These are phyloP conservation scores for Cavia aperea DNA, from an alignment of 2,113 vertebrate genomes.

Conservation along the genomic window DNA sequence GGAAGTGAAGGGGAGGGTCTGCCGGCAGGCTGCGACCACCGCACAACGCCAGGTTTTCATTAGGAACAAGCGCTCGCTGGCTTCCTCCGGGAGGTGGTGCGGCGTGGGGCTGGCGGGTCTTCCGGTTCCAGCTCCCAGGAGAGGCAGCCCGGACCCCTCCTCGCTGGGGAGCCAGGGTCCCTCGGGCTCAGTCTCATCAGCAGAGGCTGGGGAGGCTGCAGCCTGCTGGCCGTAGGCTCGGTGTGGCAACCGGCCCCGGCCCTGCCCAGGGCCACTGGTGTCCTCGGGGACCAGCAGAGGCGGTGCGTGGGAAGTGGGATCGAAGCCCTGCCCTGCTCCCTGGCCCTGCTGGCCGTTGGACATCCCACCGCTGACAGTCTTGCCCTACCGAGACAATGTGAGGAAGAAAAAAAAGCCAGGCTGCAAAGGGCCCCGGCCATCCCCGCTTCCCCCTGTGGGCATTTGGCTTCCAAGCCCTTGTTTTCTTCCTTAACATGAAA, in stretches of 20 bases:
- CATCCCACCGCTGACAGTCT: background rate
- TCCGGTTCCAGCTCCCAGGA: background rate
- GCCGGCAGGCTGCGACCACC: rapidly evolving
- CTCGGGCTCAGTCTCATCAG: background rate
- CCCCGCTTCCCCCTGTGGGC: background rate
- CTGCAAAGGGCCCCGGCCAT: rapidly evolving
- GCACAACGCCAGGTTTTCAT: background rate
- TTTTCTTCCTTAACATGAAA: background rate
- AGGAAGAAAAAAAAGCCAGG: rapidly evolving
- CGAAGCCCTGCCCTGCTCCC: background rate
- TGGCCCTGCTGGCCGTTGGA: background rate
- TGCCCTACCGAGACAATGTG: rapidly evolving
- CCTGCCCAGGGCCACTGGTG: rapidly evolving
- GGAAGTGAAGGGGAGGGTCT: background rate
- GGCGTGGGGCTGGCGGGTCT: rapidly evolving
- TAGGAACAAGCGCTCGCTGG: rapidly evolving
- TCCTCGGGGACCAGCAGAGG: too few species aligned
- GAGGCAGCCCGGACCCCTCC: background rate
- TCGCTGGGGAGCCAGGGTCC: background rate
- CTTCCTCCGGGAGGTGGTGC: rapidly evolving
- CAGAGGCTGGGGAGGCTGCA: background rate
- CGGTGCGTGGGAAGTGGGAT: background rate
- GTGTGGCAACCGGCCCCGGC: rapidly evolving
- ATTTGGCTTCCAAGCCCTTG: background rate
- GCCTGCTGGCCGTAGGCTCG: background rate